Percentiles rank a stretch among this genome's conserved stretches.
These are phyloP conservation scores for Apodemia mormo DNA, from an alignment of 2,888 invertebrate species.

Conservation along the genomic window DNA sequence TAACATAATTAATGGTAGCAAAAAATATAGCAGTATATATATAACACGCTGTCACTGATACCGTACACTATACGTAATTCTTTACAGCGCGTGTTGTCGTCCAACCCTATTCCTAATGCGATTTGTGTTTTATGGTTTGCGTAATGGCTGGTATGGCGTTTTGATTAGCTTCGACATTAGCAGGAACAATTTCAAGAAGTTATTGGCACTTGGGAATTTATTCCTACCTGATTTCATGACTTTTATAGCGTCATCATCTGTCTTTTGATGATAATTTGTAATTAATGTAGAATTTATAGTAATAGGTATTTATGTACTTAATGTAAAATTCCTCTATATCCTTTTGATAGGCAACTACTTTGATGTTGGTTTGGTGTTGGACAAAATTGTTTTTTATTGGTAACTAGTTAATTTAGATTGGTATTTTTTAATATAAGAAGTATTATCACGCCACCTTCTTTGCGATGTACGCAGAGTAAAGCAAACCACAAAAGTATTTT, in stretches of 20 bases:
- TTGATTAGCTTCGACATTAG: constrained; percentile 31
- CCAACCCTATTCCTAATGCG: constrained; percentile 72
- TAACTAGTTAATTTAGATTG: no score
- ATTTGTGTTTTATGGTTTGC: constrained; percentile 70
- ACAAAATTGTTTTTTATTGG: no score
- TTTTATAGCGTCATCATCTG: background rate
- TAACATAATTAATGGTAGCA: no score
- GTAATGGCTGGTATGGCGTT: constrained; percentile 43
- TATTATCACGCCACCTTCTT: no score
- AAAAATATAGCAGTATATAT: background rate
- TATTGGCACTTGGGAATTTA: constrained; percentile 5
- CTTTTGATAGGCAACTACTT: no score
- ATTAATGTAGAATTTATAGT: background rate
- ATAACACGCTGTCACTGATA: constrained; percentile 28
- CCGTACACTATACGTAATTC: constrained; percentile 35
- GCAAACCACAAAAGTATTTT: no score
- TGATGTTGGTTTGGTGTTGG: no score
- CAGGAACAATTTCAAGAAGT: background rate
- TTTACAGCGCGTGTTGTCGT: constrained; percentile 55
- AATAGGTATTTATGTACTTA: no score
- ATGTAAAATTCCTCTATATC: no score
- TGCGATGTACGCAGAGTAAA: no score
- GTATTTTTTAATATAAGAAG: no score
- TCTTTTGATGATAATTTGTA: background rate
- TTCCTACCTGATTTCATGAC: background rate